phyloP scores from a whole-genome alignment of 2,113 vertebrate species.

The Azemiops feae region DNA sequence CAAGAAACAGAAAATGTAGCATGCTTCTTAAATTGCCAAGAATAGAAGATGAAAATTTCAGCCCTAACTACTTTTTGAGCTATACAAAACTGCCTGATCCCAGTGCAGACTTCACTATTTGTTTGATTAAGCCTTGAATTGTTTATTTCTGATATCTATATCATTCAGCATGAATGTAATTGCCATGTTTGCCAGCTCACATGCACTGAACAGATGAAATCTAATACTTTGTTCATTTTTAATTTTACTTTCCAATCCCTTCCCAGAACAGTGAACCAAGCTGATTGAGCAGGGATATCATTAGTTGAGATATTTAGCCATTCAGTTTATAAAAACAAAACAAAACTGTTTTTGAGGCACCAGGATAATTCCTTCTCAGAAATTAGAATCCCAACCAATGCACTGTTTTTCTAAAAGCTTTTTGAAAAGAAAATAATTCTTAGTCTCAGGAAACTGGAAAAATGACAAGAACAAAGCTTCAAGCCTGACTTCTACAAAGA shows the following conservation, averaged over 20 bases:
- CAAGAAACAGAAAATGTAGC: slow-evolving; percentile 10
- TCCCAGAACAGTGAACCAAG: neutral
- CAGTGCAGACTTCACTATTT: neutral
- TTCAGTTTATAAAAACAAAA: neutral
- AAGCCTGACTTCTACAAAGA: neutral
- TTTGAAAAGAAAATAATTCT: neutral
- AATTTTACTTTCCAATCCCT: neutral
- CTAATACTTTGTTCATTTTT: neutral
- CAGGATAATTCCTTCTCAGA: neutral
- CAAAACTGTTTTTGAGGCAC: neutral
- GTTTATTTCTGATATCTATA: neutral
- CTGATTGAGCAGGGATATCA: neutral
- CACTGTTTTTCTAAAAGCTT: neutral
- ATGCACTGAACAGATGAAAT: neutral
- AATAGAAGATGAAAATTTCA: neutral
- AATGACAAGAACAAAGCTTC: neutral
- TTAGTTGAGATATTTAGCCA: neutral
- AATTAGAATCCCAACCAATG: neutral
- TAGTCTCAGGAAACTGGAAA: neutral
- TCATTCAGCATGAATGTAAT: neutral
- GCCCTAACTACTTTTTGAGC: neutral
- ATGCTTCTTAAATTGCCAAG: neutral
- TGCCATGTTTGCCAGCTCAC: neutral
- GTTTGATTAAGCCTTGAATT: neutral
- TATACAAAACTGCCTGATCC: neutral